These are phyloP conservation scores for Sigmodon hispidus DNA, from an alignment of 2,113 vertebrate species.

Conservation along the genomic window DNA sequence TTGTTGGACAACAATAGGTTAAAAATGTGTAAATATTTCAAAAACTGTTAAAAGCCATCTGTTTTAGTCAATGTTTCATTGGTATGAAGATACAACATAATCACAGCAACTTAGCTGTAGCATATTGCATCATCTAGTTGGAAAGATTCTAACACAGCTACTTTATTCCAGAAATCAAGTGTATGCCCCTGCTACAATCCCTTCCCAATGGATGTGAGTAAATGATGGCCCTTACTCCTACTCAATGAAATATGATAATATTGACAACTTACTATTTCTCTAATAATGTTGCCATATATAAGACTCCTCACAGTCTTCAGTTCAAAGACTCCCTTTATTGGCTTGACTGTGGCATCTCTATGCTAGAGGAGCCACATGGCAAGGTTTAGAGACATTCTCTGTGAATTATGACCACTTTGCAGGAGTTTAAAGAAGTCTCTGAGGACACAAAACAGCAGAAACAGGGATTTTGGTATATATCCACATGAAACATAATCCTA, in stretches of 20 bases:
- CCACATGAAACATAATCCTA: neutral
- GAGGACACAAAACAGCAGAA: neutral
- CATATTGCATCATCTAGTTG: neutral
- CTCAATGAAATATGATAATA: neutral
- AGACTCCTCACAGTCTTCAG: neutral
- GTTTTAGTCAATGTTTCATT: neutral
- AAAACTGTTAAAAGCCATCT: neutral
- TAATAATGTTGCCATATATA: neutral
- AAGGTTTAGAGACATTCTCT: neutral
- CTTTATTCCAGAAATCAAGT: neutral
- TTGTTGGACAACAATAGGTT: neutral
- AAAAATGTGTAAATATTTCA: neutral
- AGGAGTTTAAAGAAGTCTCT: neutral
- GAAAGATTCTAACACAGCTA: neutral
- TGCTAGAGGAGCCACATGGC: neutral
- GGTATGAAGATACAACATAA: neutral
- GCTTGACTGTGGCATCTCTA: neutral
- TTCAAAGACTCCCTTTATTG: neutral
- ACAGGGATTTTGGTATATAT: neutral
- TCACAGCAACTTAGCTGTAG: neutral
- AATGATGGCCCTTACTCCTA: neutral
- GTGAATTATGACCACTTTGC: neutral
- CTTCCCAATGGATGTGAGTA: fast-evolving
- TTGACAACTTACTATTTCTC: neutral
- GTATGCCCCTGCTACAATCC: neutral